Base-by-base conservation (phyloP, 1,140 invertebrate species). In the Sinella curviseta region DNA sequence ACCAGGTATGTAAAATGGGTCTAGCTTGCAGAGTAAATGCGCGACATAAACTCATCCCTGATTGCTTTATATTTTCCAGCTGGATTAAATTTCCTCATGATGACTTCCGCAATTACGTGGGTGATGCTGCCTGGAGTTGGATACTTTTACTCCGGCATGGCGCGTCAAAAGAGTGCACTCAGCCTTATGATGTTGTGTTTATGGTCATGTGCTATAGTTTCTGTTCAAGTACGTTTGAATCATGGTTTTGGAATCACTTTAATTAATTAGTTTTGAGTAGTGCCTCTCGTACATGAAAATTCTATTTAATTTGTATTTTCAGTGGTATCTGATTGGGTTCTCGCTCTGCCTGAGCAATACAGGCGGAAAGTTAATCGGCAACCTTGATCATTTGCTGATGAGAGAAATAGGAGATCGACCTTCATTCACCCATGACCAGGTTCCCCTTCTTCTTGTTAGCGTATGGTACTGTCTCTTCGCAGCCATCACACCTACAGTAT, bases 391-490 rank as follows among this genome's bases (percentile, higher is more conserved):
- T 35, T 12, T 78, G 12, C 74, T 83, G 14, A 60, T 81, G 1
- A 28, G 73, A 28, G 77, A 78, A 67, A 78, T 83, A 55, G 80
- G 57, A 14, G 74, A 81, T 48, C 34, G 24, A 8, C 80, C 82
- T 2, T 39, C 80, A 17, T 55, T 12, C 3, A 70, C 28, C 8
- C 81, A 83, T 67, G 34, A 34, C 34, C 67, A 80, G 54, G 74
- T 83, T n/a, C 82, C 82, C 0, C 74, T 80, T 14, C 74, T 83
- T n/a, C 48, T 83, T 0, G 76, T 81, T 33, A 74, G 77, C 8
- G 81, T 83, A 67, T 83, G 82, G 82, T 83, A 83, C 39, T 80
- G 80, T 60, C 54, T 83, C 2, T 83, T 83, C 57, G 78, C 82
- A 0, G 80, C 76, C 35, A 83, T 83, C 26, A 83, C 82, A 17